These are phyloP conservation scores for Vanacampus margaritifer DNA, from an alignment of 2,113 vertebrate species.

Conservation along the genomic window DNA sequence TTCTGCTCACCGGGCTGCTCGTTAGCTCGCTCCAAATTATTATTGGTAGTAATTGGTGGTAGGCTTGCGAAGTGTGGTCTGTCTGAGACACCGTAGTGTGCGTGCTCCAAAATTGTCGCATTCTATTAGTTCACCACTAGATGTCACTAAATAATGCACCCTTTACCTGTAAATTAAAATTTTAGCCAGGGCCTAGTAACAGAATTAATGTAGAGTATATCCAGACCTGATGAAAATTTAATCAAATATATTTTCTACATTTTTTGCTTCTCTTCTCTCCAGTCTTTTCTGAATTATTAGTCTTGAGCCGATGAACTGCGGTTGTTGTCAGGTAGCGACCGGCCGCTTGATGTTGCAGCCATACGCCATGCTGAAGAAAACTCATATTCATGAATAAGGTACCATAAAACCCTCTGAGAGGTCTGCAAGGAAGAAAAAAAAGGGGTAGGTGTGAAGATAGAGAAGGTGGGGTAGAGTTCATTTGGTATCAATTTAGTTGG, in stretches of 20 bases:
- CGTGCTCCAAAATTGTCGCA: too few species aligned
- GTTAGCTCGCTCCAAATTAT: too few species aligned
- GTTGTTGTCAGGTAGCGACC: conserved; percentile 34
- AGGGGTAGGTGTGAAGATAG: conserved; percentile 13
- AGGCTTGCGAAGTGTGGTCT: too few species aligned
- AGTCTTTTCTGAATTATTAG: conserved; percentile 30
- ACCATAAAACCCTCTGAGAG: conserved; percentile 77
- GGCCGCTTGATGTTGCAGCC: conserved; percentile 23
- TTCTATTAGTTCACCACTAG: too few species aligned
- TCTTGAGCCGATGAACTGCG: conserved; percentile 40
- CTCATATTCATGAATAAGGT: conserved; percentile 94
- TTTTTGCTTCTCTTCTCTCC: conserved; percentile 7
- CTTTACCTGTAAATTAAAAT: too few species aligned
- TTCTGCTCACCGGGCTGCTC: too few species aligned
- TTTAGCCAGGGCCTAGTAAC: not conserved
- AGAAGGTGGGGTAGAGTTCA: conserved; percentile 50
- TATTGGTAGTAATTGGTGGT: too few species aligned
- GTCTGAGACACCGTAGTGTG: too few species aligned
- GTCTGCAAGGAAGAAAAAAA: conserved; percentile 45
- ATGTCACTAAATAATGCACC: too few species aligned
- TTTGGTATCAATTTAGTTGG: conserved; percentile 85
- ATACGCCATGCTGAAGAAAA: conserved; percentile 59
- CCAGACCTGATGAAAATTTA: too few species aligned
- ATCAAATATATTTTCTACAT: not conserved
- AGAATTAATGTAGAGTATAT: too few species aligned